Base-by-base conservation (phyloP, 2,888 invertebrate species). In the Nomada flava region DNA sequence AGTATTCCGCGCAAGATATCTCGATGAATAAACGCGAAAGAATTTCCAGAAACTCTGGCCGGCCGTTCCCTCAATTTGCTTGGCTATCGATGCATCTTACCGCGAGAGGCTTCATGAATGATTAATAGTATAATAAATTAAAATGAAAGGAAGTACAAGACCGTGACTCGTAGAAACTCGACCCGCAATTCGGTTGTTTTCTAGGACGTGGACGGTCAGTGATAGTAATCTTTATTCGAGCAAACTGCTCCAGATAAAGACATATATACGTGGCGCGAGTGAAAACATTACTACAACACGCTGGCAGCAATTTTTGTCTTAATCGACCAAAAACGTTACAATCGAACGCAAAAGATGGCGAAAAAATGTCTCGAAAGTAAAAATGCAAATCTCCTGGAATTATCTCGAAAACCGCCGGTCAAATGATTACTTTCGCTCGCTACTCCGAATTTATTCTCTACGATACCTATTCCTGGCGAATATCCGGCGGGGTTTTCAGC, bases 121-220 rank as follows among this genome's bases (percentile, higher is more conserved):
- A 83, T 84, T 84, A 83, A 86, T 85, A 64, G 59, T 62, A 78
- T 53, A 73, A 67, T 78, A 71, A 78, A 80, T 85, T 80, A 74
- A 77, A 73, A 76, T 23, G 76, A 82, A 76, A 70, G 71, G 75
- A 82, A 53, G 75, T 73, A 80, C 65, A 69, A 78, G 67, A 78
- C 59, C 83, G 76, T 85, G 83, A 86, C 78, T 85, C 76, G 73
- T 80, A 86, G 80, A 83, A 86, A 85, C 76, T 79, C 78, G 62
- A 73, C 67, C 60, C 20, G 50, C 29, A 36, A 65, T 44, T 74
- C 67, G 60, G 44, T 15, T 55, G 62, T 47, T 82, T 83, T 84
- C 79, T 84, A 82, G 71, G 60, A 75, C 73, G 69, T 50, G 50
- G 53, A 65, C 57, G 50, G 36, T 71, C 74, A 75, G 59, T 69